Conservation (phyloP, 2,797 vertebrate genomes). For the Girardinus metallicus region DNA sequence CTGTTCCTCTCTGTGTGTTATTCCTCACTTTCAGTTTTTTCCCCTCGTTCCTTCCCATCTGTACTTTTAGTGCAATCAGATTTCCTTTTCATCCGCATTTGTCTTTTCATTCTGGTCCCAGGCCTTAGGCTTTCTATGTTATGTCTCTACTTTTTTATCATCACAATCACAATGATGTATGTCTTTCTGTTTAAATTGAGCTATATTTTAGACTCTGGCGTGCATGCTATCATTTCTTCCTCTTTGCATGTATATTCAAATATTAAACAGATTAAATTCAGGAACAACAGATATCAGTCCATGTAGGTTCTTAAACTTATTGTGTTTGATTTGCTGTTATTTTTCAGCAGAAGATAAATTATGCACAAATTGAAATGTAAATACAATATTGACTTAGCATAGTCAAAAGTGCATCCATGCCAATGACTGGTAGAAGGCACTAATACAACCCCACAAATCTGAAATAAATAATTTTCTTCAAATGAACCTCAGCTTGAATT, state of each 20-base stretch:
- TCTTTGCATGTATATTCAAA: constrained; percentile 13
- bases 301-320: not conserved
- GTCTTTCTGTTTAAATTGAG: constrained; percentile 55
- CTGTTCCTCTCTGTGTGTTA: constrained; percentile 34
- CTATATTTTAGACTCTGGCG: constrained; percentile 46
- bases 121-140: constrained; percentile 24
- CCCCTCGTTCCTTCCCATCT: constrained; percentile 28
- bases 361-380: not conserved
- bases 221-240: constrained; percentile 34
- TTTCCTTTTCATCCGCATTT: constrained; percentile 67
- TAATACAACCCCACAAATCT: not conserved
- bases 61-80: constrained; percentile 56
- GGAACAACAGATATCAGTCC: constrained; percentile 3
- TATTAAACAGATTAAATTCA: constrained; percentile 30
- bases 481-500: not conserved
- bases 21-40: constrained; percentile 19
- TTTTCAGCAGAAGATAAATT: not conserved
- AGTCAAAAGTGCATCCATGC: constrained; percentile 1
- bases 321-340: not conserved
- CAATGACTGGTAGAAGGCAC: not conserved
- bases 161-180: constrained; percentile 37
- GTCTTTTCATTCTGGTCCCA: constrained; percentile 37
- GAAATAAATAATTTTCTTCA: not conserved
- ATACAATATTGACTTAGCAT: not conserved
- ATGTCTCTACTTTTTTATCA: constrained; percentile 37